Evolutionary conservation across 2,888 invertebrate genomes (phyloP), one percentile per base, ranked within the genome.

Genomic region (Andrena praecox): DNA sequence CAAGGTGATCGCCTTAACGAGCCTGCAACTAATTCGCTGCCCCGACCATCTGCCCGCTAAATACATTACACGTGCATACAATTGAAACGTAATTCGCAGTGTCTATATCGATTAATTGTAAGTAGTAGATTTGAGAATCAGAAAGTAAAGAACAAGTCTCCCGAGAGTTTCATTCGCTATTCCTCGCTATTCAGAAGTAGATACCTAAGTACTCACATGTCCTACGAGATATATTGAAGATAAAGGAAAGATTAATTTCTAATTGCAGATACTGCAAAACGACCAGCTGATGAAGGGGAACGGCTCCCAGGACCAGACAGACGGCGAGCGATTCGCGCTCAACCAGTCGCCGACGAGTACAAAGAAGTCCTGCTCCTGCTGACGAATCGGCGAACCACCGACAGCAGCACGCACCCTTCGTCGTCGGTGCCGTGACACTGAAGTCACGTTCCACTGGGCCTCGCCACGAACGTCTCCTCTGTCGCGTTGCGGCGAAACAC

Each of bases 231-330:
- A 12, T 42, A 12, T 42, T 4, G 42, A 16, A 16, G 12, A 10
- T 24, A 56, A 56, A 10, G 24, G 56, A 56, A 27, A 27, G 10
- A 20, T 24, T 20, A 4, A 10, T 8, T 4, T 56, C 24, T 4
- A 33, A 6, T 78, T 82, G 8, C 94, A 97, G 97, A 97, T 97
- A 93, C 95, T 97, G 85, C 95, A 97, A 90, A 97, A 97, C 92
- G 97, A 97, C 94, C 96, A 96, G 94, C 94, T 97, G 87, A 96
- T 97, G 90, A 96, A 96, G 91, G 96, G 95, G 87, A 96, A 95
- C 92, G 97, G 97, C 89, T 91, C 94, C 54, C 93, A 93, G 82
- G 90, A 95, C 94, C 92, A 96, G 95, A 91, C 80, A 3, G 97
- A 97, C 89, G 95, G 95, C 59, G 97, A 97, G 8, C 96, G 95